These are phyloP conservation scores for Pectinophora gossypiella DNA, from an alignment of 1,140 invertebrate genomes.

Conservation along the genomic window DNA sequence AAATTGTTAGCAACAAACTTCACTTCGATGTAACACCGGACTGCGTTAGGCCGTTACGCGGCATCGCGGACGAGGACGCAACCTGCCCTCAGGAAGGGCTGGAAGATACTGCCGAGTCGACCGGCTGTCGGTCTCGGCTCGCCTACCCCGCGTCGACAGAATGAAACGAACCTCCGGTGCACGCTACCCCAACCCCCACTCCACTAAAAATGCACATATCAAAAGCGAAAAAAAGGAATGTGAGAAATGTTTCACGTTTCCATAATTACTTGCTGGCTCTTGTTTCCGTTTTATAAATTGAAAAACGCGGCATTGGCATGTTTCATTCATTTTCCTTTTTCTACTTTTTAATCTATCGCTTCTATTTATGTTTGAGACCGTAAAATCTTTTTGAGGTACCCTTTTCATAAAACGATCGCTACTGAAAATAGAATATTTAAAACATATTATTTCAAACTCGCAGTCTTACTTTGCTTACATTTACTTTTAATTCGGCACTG, in stretches of 20 bases:
- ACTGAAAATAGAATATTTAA: too few species aligned
- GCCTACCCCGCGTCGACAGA: neutral
- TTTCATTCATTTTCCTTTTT: too few species aligned
- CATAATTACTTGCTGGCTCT: slow-evolving; percentile 50
- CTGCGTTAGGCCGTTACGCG: slow-evolving; percentile 17
- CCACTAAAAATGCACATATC: slow-evolving; percentile 59
- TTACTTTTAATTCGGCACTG: too few species aligned
- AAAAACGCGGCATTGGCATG: too few species aligned
- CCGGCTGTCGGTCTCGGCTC: neutral
- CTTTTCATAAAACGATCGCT: too few species aligned
- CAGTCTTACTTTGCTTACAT: too few species aligned
- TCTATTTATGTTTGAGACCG: too few species aligned
- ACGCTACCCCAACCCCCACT: slow-evolving; percentile 38
- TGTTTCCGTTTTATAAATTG: too few species aligned
- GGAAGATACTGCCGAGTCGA: slow-evolving; percentile 44
- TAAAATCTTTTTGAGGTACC: too few species aligned
- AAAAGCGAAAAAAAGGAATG: slow-evolving; percentile 56
- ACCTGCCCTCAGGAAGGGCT: slow-evolving; percentile 47
- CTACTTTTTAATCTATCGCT: slow-evolving; percentile 13
- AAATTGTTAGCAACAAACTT: slow-evolving; percentile 31
- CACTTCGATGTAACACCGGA: slow-evolving; percentile 22
- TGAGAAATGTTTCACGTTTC: slow-evolving; percentile 36
- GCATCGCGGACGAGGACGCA: slow-evolving; percentile 29
- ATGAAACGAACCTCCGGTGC: too few species aligned
- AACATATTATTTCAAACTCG: too few species aligned